phyloP scores from a whole-genome alignment of 53 echinoderm and acorn worm species.

The Echinarachnius parma region DNA sequence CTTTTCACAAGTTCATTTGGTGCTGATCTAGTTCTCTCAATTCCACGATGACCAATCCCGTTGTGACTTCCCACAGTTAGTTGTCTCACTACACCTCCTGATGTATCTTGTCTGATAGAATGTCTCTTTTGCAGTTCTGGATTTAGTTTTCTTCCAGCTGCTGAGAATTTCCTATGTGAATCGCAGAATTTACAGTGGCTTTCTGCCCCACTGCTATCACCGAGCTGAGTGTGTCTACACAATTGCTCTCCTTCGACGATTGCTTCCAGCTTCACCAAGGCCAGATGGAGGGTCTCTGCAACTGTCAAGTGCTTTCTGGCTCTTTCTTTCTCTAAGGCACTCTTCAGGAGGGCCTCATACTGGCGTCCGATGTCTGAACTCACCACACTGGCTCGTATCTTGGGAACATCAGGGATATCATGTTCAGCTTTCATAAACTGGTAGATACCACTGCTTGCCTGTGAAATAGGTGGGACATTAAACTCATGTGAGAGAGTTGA shows the following conservation, averaged over 20 bases:
- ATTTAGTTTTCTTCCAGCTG: not conserved
- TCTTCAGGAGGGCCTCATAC: conserved; percentile 41
- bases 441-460: conserved; percentile 32
- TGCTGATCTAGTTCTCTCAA: conserved; percentile 37
- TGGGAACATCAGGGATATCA: conserved; percentile 20
- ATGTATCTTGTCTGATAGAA: conserved; percentile 23
- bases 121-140: conserved; percentile 23
- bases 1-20: conserved; percentile 30
- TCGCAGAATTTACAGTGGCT: conserved; percentile 36
- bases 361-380: conserved; percentile 42
- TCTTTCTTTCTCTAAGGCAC: conserved; percentile 41
- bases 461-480: conserved; percentile 18
- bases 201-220: not conserved
- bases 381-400: conserved; percentile 29
- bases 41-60: not conserved
- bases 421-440: conserved; percentile 25
- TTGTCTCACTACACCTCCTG: not conserved
- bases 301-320: conserved; percentile 37
- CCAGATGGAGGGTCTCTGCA: conserved; percentile 41
- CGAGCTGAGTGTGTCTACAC: conserved; percentile 27
- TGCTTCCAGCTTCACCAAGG: conserved; percentile 27
- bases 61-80: conserved; percentile 2
- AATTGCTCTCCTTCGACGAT: conserved; percentile 19
- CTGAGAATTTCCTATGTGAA: not conserved
- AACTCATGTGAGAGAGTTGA: conserved; percentile 18